phyloP scores from a whole-genome alignment of 2,888 invertebrate genomes.

The Apamea anceps region DNA sequence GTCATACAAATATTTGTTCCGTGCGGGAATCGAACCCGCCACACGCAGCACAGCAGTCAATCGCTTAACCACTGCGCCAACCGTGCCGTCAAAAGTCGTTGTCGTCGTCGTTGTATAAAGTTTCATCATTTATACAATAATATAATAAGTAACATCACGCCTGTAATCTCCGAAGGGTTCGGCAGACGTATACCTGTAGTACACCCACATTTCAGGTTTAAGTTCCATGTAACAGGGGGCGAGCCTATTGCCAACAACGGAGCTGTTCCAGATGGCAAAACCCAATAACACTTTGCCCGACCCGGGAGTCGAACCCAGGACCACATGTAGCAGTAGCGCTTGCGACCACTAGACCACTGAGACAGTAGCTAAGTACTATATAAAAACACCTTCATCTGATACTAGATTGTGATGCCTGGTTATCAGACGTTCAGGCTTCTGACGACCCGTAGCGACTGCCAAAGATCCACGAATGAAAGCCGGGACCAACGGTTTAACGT shows the following conservation, averaged over 20 bases:
- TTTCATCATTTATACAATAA: no score
- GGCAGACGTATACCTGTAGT: no score
- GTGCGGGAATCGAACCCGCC: no score
- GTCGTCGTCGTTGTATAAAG: no score
- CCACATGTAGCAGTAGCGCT: background rate
- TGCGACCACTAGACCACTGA: background rate
- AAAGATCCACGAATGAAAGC: no score
- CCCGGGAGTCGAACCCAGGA: background rate
- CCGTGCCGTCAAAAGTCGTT: no score
- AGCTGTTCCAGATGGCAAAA: background rate
- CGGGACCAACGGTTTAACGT: background rate
- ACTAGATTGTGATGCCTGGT: background rate
- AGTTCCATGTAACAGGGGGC: background rate
- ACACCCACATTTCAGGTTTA: no score
- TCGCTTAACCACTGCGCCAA: no score
- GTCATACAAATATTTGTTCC: no score
- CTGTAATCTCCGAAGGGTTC: background rate
- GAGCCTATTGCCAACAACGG: background rate
- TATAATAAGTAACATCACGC: no score
- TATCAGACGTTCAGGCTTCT: background rate
- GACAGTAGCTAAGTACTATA: background rate
- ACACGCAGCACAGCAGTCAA: no score
- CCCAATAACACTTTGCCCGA: background rate
- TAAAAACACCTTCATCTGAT: background rate
- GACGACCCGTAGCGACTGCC: no score